phyloP scores from a whole-genome alignment of 1,140 invertebrate species.

The Oncopeltus fasciatus region DNA sequence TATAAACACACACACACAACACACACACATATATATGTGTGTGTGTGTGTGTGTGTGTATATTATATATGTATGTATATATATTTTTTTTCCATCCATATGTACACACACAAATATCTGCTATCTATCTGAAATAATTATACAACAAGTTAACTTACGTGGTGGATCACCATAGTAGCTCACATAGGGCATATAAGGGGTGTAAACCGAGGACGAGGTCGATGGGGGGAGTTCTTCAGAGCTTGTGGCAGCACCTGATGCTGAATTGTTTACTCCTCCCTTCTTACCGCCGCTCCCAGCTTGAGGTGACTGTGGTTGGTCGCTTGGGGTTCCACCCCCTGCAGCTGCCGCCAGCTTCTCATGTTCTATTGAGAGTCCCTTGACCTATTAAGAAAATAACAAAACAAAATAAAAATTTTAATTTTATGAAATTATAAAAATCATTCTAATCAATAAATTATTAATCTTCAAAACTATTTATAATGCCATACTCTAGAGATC shows the following conservation, averaged over 20 bases:
- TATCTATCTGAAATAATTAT: neutral
- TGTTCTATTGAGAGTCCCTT: constrained; percentile 66
- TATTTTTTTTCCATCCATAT: no score
- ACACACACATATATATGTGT: no score
- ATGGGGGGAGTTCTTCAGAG: neutral
- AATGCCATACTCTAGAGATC: no score
- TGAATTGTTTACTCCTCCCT: constrained; percentile 10
- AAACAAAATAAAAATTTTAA: no score
- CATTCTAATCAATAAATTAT: no score
- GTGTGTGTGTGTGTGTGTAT: no score
- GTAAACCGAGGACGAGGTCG: constrained; percentile 3
- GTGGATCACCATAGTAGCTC: neutral
- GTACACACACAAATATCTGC: no score
- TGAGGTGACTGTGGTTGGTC: constrained; percentile 6
- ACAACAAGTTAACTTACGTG: neutral
- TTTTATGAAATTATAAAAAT: no score
- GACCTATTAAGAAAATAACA: no score
- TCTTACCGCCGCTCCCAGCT: constrained; percentile 21
- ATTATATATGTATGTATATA: no score
- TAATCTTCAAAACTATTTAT: no score
- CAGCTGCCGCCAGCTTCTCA: constrained; percentile 52
- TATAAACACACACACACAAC: no score
- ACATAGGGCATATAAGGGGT: constrained; percentile 2
- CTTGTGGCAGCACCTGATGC: constrained; percentile 20
- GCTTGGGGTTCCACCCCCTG: constrained; percentile 28